phyloP scores from a whole-genome alignment of 2,113 vertebrate species.

The Ia io region DNA sequence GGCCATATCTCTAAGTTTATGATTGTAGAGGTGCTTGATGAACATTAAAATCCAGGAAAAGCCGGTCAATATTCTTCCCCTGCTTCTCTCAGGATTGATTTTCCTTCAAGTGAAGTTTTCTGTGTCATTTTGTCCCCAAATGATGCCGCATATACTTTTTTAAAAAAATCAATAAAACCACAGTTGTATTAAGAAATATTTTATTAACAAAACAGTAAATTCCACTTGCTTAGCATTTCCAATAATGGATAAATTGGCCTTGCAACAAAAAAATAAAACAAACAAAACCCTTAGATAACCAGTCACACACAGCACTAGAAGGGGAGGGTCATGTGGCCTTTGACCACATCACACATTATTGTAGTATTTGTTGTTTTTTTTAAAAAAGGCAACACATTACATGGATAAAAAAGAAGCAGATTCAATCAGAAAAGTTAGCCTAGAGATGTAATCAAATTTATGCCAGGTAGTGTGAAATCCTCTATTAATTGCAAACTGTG shows the following conservation, averaged over 20 bases:
- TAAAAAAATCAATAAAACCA: constrained; percentile 71
- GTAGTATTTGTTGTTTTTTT: constrained; percentile 82
- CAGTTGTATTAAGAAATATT: constrained; percentile 91
- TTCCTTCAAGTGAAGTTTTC: neutral
- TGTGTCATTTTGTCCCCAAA: neutral
- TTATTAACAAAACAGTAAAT: constrained; percentile 94
- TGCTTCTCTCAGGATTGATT: neutral
- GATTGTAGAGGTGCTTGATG: neutral
- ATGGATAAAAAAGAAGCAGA: constrained; percentile 87
- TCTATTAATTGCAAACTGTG: constrained; percentile 56
- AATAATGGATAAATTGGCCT: constrained; percentile 92
- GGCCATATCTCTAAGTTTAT: neutral
- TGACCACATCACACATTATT: constrained; percentile 84
- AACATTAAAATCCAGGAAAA: neutral
- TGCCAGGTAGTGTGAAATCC: constrained; percentile 83
- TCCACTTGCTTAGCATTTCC: constrained; percentile 93
- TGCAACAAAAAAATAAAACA: constrained; percentile 85
- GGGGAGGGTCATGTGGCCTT: constrained; percentile 83
- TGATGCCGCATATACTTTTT: neutral
- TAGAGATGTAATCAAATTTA: constrained; percentile 82
- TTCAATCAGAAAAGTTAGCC: constrained; percentile 84
- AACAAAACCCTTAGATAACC: constrained; percentile 83
- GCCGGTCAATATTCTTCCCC: rapidly evolving
- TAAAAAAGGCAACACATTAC: constrained; percentile 87
- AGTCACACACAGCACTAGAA: constrained; percentile 89